These are phyloP conservation scores for Diplosoma virens DNA, from an alignment of 23 tunicate species.

Conservation along the genomic window DNA sequence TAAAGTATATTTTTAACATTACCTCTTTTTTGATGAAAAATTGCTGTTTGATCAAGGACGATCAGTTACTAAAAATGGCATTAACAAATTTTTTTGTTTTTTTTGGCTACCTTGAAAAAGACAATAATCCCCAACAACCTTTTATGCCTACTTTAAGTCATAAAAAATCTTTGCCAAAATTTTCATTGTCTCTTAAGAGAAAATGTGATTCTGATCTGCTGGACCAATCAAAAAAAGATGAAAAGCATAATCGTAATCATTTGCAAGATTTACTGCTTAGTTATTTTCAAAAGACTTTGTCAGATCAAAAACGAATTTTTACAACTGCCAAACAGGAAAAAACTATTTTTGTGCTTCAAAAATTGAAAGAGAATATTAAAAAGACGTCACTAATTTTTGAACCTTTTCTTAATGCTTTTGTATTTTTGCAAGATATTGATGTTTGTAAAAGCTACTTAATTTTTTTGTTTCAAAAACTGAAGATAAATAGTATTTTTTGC, in stretches of 20 bases:
- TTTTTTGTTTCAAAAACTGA: background rate
- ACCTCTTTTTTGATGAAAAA: background rate
- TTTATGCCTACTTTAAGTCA: no score
- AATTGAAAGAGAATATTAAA: no score
- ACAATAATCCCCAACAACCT: no score
- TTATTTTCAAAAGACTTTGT: no score
- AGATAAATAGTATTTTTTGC: background rate
- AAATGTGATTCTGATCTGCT: background rate
- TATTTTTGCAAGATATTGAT: background rate
- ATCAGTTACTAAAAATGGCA: background rate
- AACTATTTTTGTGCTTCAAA: no score
- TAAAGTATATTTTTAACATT: no score
- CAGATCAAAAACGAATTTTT: no score
- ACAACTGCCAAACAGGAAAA: no score
- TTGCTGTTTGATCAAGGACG: background rate
- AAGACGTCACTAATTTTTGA: background rate
- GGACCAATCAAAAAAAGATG: background rate
- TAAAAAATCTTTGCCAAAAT: no score
- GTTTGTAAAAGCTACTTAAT: background rate
- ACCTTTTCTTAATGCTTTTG: background rate
- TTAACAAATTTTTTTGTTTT: background rate
- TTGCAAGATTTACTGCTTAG: background rate
- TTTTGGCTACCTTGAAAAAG: background rate
- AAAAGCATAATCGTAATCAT: background rate
- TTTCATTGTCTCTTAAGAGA: slow-evolving; percentile 9